These are phyloP conservation scores for Rhinoderma darwinii DNA, from an alignment of 2,113 vertebrate species.

Conservation along the genomic window DNA sequence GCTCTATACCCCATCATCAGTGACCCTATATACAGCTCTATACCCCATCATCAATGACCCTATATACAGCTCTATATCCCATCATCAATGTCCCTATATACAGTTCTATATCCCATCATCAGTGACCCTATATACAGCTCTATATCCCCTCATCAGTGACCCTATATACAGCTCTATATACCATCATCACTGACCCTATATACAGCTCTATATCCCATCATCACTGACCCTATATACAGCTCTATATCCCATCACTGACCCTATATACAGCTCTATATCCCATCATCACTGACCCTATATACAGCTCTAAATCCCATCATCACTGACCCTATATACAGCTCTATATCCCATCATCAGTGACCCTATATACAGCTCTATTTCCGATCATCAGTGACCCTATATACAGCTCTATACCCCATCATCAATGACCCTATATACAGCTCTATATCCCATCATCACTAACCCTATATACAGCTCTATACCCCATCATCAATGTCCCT, in stretches of 20 bases:
- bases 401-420: background rate
- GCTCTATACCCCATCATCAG: background rate
- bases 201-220: background rate
- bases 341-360: background rate
- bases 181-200: background rate
- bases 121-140: background rate
- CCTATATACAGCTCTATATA: background rate
- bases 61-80: background rate
- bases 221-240: no score
- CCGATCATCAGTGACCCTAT: background rate
- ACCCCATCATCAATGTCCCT: no score
- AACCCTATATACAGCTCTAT: no score
- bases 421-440: background rate
- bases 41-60: background rate
- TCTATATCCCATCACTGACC: no score
- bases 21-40: background rate
- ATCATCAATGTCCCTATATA: background rate
- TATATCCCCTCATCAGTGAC: background rate
- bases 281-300: no score
- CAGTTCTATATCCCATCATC: background rate
- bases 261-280: no score
- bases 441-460: no score
- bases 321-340: background rate
- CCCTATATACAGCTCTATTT: background rate
- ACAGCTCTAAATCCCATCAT: no score